Evolutionary conservation across 2,113 vertebrate genomes (phyloP), one percentile per base, ranked within the genome.

Genomic region (Benitochromis conjunctus): DNA sequence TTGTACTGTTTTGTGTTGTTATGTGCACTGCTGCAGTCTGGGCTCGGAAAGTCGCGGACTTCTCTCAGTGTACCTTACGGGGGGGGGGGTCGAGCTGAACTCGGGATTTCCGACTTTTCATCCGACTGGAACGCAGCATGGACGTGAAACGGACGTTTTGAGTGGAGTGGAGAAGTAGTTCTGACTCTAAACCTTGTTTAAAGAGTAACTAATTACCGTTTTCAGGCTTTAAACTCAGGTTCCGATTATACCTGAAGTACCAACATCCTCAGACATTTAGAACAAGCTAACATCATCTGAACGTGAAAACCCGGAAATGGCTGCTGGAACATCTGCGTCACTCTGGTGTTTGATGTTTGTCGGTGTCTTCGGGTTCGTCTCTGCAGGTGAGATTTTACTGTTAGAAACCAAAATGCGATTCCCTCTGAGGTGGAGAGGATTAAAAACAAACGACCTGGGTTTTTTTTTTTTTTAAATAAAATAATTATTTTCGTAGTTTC

Each of bases 161-260:
- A 16, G 46, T 3, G 51, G 18, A 12, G 19, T 55, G n/a, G 53
- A 6, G 1, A 55, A 54, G 19, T n/a, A 55, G 5, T 55, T 55
- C 0, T 24, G 54, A 56, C 21, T 56, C 12, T 12, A 0, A 24
- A 24, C n/a, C 11, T 24, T 0, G 24, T 56, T 56, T 24, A 0
- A 56, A 21, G 10, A 24, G 6, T 56, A 12, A 24, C n/a, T 56
- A 0, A 12, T 55, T 55, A 55, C 16, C 9, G 0, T 58, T 29
- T 29, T 4, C 56, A 9, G 0, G 8, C 29, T 0, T 60, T 31
- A 60, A 60, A 31, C 57, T 34, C 29, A 3, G 57, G 2, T 60
- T 60, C 1, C 16, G 0, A 31, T 8, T 58, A 16, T 8, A 58
- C 7, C 13, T 8, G 29, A 58, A 3, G 1, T 0, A 60, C 29